A percentile compares a stretch with the other conserved stretches of the same genome.
phyloP scores from a whole-genome alignment of 2,113 vertebrate species.

The Zapus hudsonius region DNA sequence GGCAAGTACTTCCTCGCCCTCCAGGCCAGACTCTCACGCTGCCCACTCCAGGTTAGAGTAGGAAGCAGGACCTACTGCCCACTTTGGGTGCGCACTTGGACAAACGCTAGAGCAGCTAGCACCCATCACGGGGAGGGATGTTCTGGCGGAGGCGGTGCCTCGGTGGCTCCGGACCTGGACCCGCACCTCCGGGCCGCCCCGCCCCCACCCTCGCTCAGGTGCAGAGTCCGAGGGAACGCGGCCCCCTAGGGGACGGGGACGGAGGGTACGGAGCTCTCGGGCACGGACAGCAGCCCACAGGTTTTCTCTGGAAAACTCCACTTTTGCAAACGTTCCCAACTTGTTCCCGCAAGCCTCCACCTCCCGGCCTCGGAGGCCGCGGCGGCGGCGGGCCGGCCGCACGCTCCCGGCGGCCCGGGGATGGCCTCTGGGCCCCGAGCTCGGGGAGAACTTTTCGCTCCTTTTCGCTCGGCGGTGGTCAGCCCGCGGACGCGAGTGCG shows the following conservation, averaged over 20 bases:
- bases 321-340: not conserved
- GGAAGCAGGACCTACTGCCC: not conserved
- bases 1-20: not conserved
- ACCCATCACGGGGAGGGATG: not conserved
- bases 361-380: not conserved
- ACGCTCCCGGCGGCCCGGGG: not conserved
- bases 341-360: not conserved
- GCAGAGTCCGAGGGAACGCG: no score
- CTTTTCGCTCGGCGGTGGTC: not conserved
- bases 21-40: not conserved
- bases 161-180: not conserved
- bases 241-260: no score
- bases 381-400: not conserved
- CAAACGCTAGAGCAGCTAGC: no score
- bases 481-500: not conserved
- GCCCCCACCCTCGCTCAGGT: not conserved
- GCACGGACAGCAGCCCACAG: not conserved
- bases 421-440: slow-evolving; percentile 24
- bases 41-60: not conserved
- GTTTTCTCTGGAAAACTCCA: not conserved
- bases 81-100: not conserved
- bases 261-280: not conserved
- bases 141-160: not conserved
- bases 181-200: not conserved
- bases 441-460: slow-evolving; percentile 60